Base-by-base conservation (phyloP, 2,113 vertebrate genomes). In the Tyto alba region DNA sequence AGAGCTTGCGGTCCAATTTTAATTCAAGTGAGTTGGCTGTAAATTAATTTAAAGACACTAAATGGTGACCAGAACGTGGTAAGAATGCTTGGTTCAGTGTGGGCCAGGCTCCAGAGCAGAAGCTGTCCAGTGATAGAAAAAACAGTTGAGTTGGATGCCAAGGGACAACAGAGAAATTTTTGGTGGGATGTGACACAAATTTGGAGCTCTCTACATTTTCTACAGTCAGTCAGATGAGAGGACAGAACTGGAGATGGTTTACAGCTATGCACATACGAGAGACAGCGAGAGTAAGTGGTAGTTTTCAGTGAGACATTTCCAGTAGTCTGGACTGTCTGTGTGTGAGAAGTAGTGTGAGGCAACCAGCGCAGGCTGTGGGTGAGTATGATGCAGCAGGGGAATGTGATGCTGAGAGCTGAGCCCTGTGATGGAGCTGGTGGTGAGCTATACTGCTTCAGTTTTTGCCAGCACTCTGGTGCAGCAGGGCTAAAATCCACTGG, bases 1-100 rank as follows among this genome's bases (percentile, higher is more conserved):
- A 91, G 36, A 72, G 17, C 7, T 38, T 71, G 50, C 75, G 36
- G n/a, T 79, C 53, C 3, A 3, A 82, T 76, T 83, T 89, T 48
- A 80, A 59, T 83, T 81, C 32, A 68, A 74, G 43, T 38, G 52
- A 87, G 89, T 50, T 2, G 13, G 16, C 72, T 90, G 53, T 64
- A 92, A 89, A 89, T 77, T 43, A 77, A 84, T 41, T 84, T 87
- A 76, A 94, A 89, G 55, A 76, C 16, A 47, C 25, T 50, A 66
- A 79, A 72, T 5, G 13, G 56, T 79, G 62, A 75, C 38, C n/a
- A 82, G 27, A 93, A 25, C 21, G 26, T 27, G 41, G 27, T 91
- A 89, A 75, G 52, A 45, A 89, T n/a, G 34, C 6, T 74, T 81
- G 52, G 47, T 67, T 68, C 48, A 71, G 30, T 57, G 26, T 47